Conservation (phyloP, 2,888 invertebrate genomes). For the Cotesia congregata region DNA sequence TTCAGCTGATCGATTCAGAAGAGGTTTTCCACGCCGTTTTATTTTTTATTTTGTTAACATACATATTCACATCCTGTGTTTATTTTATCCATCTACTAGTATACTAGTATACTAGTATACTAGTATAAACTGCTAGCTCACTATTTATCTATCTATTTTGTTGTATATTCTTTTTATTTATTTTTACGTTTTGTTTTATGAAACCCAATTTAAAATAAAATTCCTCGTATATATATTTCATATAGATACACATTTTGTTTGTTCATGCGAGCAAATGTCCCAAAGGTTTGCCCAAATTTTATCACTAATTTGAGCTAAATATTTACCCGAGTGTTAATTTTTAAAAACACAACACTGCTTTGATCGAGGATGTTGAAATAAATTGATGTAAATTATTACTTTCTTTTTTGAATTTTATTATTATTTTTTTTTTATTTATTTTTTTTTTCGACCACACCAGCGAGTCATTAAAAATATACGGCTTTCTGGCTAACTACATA, state of each 20-base stretch:
- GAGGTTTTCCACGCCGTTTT: slow-evolving; percentile 55
- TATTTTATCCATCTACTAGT: slow-evolving; percentile 13
- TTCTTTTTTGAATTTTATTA: slow-evolving; percentile 21
- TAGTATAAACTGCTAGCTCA: not conserved
- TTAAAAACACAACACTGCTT: not conserved
- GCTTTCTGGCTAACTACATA: slow-evolving; percentile 4
- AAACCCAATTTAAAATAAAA: slow-evolving; percentile 12
- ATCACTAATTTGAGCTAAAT: slow-evolving; percentile 10
- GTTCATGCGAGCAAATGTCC: slow-evolving; percentile 17
- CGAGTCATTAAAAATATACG: slow-evolving; percentile 7
- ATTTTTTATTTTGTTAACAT: slow-evolving; percentile 42
- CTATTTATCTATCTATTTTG: slow-evolving; percentile 3
- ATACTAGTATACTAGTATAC: no score
- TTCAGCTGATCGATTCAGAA: slow-evolving; percentile 64
- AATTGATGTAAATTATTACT: slow-evolving; percentile 30
- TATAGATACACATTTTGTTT: slow-evolving; percentile 9
- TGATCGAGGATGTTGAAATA: slow-evolving; percentile 13
- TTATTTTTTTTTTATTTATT: slow-evolving; percentile 26
- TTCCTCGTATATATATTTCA: not conserved
- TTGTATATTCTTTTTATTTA: slow-evolving; percentile 1
- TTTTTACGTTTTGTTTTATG: slow-evolving; percentile 18
- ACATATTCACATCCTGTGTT: not conserved
- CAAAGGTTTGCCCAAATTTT: not conserved
- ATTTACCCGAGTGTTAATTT: slow-evolving; percentile 5
- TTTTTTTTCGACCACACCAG: slow-evolving; percentile 5